Base-by-base conservation (phyloP, 2,888 invertebrate genomes). In the Tortrix viridana region DNA sequence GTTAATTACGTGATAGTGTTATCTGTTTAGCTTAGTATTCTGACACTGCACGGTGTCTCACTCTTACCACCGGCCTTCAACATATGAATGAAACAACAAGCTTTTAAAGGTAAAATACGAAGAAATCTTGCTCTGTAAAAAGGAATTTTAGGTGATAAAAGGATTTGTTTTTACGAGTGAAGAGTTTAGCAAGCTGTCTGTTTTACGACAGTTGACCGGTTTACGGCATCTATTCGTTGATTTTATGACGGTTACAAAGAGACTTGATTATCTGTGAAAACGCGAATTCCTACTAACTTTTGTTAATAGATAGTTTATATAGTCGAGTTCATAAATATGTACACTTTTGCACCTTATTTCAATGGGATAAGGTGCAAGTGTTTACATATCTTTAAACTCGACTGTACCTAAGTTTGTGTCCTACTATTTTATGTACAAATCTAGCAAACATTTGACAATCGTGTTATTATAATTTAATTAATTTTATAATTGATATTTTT, bases 1-100 rank as follows among this genome's bases (percentile, higher is more conserved):
- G 32, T 32, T 60, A 65, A 60, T 55, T 60, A 41, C 38, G 26
- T 53, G 65, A 65, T 65, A 61, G 57, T 57, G 56, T 58, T 61
- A 65, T 65, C 65, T 58, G 23, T 26, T 23, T n/a, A 48, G 46
- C 44, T 52, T 56, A 20, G 32, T 52, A n/a, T 53, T 60, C 50
- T 50, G 46, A 54, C 41, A 43, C 16, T 1, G n/a, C n/a, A n/a
- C 20, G 56, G 48, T 7, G 38, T 32, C 50, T 26, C 32, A 18
- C 22, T 5, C 32, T 32, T 26, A 1, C 32, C 12, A 9, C 32
- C 7, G 9, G 4, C 47, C 20, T 14, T 47, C 4, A 7, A 7
- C 37, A 12, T 20, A 5, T 6, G 32, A 38, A 18, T n/a, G 5
- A 37, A 32, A 50, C 5, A 50, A n/a, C 23, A 48, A 19, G 2